Conservation (phyloP, 2,797 vertebrate genomes). For the Pygocentrus nattereri region DNA sequence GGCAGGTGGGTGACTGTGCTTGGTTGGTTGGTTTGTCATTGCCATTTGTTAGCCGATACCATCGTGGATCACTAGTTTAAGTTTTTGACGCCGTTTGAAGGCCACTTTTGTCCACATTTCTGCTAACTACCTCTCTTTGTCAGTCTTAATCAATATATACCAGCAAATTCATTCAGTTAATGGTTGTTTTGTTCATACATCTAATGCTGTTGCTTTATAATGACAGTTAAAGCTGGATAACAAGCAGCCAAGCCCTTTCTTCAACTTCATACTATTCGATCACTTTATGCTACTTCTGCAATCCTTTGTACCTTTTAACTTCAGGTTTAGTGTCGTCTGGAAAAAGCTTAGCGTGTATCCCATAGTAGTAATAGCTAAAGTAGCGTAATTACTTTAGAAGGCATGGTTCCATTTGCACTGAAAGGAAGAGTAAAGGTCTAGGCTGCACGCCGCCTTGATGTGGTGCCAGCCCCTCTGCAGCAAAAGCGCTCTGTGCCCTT, state of each 20-base stretch:
- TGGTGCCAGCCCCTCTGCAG: slow-evolving; percentile 40
- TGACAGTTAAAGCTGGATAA: not conserved
- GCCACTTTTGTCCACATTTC: too few species aligned
- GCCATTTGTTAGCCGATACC: too few species aligned
- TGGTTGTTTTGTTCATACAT: not conserved
- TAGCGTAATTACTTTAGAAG: slow-evolving; percentile 29
- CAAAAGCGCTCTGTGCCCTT: slow-evolving; percentile 38
- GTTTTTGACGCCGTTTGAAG: too few species aligned
- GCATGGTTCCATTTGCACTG: slow-evolving; percentile 34
- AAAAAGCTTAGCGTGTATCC: not conserved
- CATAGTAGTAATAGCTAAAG: not conserved
- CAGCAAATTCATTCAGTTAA: not conserved
- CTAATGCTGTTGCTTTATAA: not conserved
- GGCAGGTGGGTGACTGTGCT: too few species aligned
- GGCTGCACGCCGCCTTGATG: slow-evolving; percentile 26
- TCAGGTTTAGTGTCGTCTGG: not conserved
- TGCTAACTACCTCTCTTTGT: too few species aligned
- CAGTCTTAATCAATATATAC: too few species aligned
- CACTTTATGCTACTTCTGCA: not conserved
- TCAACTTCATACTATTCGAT: not conserved
- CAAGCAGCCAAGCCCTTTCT: not conserved
- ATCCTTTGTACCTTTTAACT: not conserved
- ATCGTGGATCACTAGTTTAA: too few species aligned
- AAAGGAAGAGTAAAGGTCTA: slow-evolving; percentile 22
- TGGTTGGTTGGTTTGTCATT: too few species aligned